phyloP scores from a whole-genome alignment of 2,888 invertebrate species.

The Cosmia pyralina region DNA sequence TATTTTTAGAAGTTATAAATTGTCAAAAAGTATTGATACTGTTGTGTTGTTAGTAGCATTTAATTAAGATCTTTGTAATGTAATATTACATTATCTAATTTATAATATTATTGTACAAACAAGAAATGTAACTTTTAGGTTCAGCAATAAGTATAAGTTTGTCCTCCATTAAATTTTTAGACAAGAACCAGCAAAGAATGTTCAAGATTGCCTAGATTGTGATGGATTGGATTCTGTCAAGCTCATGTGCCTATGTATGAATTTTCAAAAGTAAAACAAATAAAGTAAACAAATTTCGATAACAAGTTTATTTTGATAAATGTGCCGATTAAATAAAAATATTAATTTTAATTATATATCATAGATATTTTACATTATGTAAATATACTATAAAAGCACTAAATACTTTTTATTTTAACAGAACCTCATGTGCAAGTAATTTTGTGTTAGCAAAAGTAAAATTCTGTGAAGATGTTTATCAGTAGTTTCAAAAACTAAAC shows the following conservation, averaged over 20 bases:
- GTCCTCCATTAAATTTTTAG: neutral
- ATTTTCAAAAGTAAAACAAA: slow-evolving; percentile 68
- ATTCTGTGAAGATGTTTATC: neutral
- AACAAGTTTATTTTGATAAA: slow-evolving; percentile 88
- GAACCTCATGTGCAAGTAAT: slow-evolving; percentile 62
- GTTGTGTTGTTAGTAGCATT: neutral
- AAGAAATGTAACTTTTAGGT: neutral
- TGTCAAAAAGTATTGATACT: neutral
- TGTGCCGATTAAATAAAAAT: slow-evolving; percentile 82
- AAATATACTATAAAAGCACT: slow-evolving; percentile 77
- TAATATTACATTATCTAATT: slow-evolving; percentile 14
- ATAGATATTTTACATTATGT: slow-evolving; percentile 77
- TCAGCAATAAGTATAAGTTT: neutral
- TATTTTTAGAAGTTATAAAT: neutral
- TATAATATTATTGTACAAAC: neutral
- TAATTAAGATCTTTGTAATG: neutral
- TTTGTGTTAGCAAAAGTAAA: neutral
- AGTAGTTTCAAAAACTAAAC: neutral
- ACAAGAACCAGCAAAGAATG: neutral
- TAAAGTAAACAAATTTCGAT: slow-evolving; percentile 82
- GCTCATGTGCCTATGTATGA: slow-evolving; percentile 24
- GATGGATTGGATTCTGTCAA: slow-evolving; percentile 1
- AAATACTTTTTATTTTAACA: slow-evolving; percentile 68
- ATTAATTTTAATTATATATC: slow-evolving; percentile 76
- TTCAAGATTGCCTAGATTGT: neutral